Percentiles rank a stretch among this genome's conserved stretches.
phyloP scores from a whole-genome alignment of 1,140 invertebrate species.

The Cotesia vestalis region DNA sequence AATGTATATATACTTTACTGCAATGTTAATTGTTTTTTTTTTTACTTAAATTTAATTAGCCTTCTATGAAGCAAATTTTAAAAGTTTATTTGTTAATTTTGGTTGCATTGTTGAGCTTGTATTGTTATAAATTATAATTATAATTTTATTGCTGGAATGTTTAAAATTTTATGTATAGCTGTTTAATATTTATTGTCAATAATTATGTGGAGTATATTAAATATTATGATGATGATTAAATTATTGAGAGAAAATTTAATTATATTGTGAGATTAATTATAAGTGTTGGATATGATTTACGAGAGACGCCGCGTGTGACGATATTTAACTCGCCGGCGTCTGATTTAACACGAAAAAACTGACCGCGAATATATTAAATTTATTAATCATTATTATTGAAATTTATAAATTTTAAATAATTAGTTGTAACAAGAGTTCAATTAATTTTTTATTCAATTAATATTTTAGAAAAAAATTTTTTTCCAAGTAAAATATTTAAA shows the following conservation, averaged over 20 bases:
- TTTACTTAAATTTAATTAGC: too few species aligned
- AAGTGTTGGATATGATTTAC: not conserved
- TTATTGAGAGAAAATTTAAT: not conserved
- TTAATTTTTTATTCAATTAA: not conserved
- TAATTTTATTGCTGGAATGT: slow-evolving; percentile 9
- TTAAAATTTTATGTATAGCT: not conserved
- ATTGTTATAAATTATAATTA: not conserved
- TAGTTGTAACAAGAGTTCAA: not conserved
- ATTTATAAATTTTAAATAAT: not conserved
- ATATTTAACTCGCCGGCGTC: slow-evolving; percentile 21
- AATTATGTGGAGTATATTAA: slow-evolving; percentile 3
- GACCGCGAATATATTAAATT: slow-evolving; percentile 4
- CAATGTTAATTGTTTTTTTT: not conserved
- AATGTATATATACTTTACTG: slow-evolving; percentile 25
- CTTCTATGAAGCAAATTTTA: too few species aligned
- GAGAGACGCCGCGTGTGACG: slow-evolving; percentile 31
- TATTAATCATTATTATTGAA: too few species aligned
- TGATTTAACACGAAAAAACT: slow-evolving; percentile 20
- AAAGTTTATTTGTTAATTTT: not conserved
- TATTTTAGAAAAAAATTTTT: too few species aligned
- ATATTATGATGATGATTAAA: not conserved
- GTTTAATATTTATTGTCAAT: not conserved
- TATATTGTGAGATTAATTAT: not conserved
- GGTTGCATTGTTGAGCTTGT: slow-evolving; percentile 23
- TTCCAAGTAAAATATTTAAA: too few species aligned